phyloP scores from a whole-genome alignment of 2,888 invertebrate species.

The Acleris holmiana region DNA sequence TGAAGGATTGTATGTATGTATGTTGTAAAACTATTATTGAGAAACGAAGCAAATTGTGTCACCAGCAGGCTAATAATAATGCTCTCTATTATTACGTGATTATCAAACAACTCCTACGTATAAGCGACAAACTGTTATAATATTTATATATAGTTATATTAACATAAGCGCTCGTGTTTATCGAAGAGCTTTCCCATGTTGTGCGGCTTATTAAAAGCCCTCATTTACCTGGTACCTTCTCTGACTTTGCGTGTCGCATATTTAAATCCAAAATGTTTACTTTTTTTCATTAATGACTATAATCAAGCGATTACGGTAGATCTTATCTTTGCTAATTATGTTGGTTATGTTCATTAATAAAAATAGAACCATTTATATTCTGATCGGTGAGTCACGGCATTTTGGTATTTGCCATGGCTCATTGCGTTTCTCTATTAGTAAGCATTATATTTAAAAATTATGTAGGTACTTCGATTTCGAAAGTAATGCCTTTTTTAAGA shows the following conservation, averaged over 20 bases:
- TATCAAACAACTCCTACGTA: not conserved
- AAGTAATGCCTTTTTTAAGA: too few species aligned
- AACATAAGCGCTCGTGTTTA: conserved; percentile 2
- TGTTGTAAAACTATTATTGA: too few species aligned
- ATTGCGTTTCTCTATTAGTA: too few species aligned
- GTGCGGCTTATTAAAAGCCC: conserved; percentile 3
- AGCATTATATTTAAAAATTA: too few species aligned
- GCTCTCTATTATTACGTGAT: not conserved
- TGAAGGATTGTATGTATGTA: too few species aligned
- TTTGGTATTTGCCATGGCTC: too few species aligned
- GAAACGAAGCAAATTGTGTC: too few species aligned
- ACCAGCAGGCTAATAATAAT: too few species aligned
- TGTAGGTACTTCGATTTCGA: too few species aligned
- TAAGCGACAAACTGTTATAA: not conserved
- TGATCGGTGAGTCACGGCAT: too few species aligned
- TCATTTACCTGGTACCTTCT: not conserved
- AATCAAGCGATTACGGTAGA: conserved; percentile 6
- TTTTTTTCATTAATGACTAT: conserved; percentile 10
- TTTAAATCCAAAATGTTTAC: conserved; percentile 15
- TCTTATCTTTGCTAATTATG: not conserved
- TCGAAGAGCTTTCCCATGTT: conserved; percentile 12
- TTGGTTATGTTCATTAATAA: not conserved
- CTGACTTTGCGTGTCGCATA: conserved; percentile 11
- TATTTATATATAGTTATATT: not conserved
- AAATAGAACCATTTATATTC: too few species aligned